phyloP scores from a whole-genome alignment of 2,888 invertebrate species.

The Campoplex nolae region DNA sequence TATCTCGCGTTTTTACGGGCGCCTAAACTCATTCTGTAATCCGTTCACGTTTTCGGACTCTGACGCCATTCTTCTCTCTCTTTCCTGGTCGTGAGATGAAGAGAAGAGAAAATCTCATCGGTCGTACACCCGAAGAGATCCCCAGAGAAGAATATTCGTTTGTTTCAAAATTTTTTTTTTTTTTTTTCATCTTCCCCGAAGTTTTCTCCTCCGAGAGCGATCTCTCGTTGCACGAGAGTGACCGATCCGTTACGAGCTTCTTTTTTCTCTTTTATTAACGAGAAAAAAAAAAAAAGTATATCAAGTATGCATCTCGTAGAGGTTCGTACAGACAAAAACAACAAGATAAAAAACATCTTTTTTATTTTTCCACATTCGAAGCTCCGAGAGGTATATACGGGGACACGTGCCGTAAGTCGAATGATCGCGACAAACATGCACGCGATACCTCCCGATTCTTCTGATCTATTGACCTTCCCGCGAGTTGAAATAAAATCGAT shows the following conservation, averaged over 20 bases:
- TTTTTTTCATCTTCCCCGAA: background rate
- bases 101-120: constrained; percentile 44
- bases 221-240: constrained; percentile 29
- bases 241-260: constrained; percentile 40
- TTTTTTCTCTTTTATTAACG: background rate
- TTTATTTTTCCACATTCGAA: constrained; percentile 18
- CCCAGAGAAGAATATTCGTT: constrained; percentile 38
- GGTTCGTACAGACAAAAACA: background rate
- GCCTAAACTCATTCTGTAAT: constrained; percentile 65
- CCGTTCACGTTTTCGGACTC: constrained; percentile 57
- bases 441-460: background rate
- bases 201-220: constrained; percentile 46
- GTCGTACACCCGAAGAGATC: constrained; percentile 39
- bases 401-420: too few species aligned
- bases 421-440: too few species aligned
- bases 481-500: constrained; percentile 24
- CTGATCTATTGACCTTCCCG: constrained; percentile 10
- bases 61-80: constrained; percentile 52
- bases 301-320: constrained; percentile 15
- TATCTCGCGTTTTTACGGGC: constrained; percentile 64
- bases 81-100: constrained; percentile 49
- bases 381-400: background rate
- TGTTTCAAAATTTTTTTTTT: background rate
- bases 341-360: constrained; percentile 1
- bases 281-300: constrained; percentile 5